Base-by-base conservation (phyloP, 2,797 vertebrate species). In the Sylvilagus floridanus region DNA sequence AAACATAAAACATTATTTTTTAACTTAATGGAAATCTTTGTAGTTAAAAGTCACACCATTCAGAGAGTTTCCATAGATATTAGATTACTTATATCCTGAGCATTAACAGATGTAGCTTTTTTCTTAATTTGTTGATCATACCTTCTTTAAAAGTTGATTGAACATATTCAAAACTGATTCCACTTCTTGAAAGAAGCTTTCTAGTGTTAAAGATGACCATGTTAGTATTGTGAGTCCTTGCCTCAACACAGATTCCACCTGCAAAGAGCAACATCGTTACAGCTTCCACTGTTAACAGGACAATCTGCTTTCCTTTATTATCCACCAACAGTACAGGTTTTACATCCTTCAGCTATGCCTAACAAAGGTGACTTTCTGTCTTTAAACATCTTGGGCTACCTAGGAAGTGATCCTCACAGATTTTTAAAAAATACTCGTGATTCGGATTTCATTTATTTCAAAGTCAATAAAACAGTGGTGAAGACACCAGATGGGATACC, bases 151-250 rank as follows among this genome's bases (percentile, higher is more conserved):
- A 94, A 99, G 90, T 37, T 98, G 96, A 92, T 98, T 98, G 93
- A 98, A 98, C 66, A 98, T 96, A 97, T 96, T 78, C 93, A 99
- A 97, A 97, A 98, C 98, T 54, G 95, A 90, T 65, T 99, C 98
- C 78, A 98, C 98, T 88, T 99, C 98, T 86, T 98, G 96, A 96
- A 99, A 98, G 96, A 98, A 99, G 90, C 96, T 98, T 94, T 98
- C 98, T 79, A 99, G 97, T 1, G 97, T 97, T 52, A 98, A 96
- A 83, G 99, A 99, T 72, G 99, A 99, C 99, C 99, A 99, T 9
- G 98, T 99, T 84, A 99, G 96, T 87, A 98, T 95, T 16, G 98
- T 98, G 91, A 99, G 98, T 30, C 99, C 99, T 87, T 98, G 98
- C 32, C 98, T 98, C 95, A 99, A 96, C 19, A 98, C 98, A 93